Conservation (phyloP, 2,888 invertebrate genomes). For the Scaeva pyrastri region DNA sequence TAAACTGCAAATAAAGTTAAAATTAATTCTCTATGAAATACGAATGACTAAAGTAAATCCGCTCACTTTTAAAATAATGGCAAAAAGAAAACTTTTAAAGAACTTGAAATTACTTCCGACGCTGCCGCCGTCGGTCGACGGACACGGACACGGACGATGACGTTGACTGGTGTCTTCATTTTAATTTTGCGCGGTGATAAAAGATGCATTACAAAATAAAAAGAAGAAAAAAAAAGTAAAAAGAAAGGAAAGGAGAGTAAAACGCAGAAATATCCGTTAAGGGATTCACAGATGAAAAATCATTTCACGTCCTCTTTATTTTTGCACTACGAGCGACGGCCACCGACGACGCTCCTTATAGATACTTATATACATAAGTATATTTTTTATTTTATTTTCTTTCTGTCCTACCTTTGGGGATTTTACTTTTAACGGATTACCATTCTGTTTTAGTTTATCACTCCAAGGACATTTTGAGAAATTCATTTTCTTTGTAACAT, state of each 20-base stretch:
- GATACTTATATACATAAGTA: slow-evolving; percentile 22
- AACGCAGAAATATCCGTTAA: slow-evolving; percentile 38
- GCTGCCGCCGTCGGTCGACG: neutral
- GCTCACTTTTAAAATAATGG: slow-evolving; percentile 1
- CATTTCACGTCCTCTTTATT: slow-evolving; percentile 10
- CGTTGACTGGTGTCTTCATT: slow-evolving; percentile 57
- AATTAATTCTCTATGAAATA: neutral
- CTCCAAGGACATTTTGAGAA: slow-evolving; percentile 60
- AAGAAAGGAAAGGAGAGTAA: no score
- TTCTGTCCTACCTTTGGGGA: slow-evolving; percentile 57
- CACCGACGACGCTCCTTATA: slow-evolving; percentile 31
- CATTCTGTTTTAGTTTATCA: slow-evolving; percentile 55
- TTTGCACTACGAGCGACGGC: neutral
- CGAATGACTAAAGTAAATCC: no score
- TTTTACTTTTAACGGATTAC: slow-evolving; percentile 71
- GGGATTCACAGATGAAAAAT: slow-evolving; percentile 68
- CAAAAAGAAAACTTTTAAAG: slow-evolving; percentile 63
- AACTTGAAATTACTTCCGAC: slow-evolving; percentile 71
- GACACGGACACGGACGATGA: neutral
- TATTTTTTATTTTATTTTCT: slow-evolving; percentile 40
- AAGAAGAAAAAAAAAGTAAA: slow-evolving; percentile 21
- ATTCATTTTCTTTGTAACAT: slow-evolving; percentile 55
- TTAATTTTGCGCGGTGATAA: slow-evolving; percentile 56
- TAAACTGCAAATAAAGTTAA: no score
- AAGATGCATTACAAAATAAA: slow-evolving; percentile 6